These are phyloP conservation scores for Bathynomus jamesi DNA, from an alignment of 1,140 invertebrate genomes.

Conservation along the genomic window DNA sequence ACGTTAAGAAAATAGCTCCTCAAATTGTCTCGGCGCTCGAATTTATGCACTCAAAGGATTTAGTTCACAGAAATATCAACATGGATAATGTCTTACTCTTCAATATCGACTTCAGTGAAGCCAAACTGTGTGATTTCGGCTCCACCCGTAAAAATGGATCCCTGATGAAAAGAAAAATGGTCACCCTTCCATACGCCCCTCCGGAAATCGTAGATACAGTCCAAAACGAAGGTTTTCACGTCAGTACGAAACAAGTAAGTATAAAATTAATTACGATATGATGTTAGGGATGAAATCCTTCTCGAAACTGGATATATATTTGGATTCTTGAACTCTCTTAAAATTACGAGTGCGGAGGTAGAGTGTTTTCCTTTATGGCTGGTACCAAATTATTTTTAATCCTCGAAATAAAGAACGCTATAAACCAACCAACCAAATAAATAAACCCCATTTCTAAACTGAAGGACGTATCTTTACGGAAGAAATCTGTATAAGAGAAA, in stretches of 20 bases:
- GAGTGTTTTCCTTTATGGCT: not conserved
- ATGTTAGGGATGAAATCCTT: no score
- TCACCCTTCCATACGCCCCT: slow-evolving; percentile 85
- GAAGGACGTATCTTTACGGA: no score
- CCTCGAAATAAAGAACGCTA: no score
- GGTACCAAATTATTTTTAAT: no score
- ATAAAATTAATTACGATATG: not conserved
- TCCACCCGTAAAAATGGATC: slow-evolving; percentile 59
- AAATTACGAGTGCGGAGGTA: not conserved
- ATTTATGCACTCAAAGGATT: slow-evolving; percentile 79
- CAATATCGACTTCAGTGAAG: slow-evolving; percentile 76
- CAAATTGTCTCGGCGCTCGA: slow-evolving; percentile 83
- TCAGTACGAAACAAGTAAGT: slow-evolving; percentile 43
- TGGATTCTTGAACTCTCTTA: not conserved
- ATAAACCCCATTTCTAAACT: no score
- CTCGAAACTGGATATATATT: not conserved
- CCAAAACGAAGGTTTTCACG: slow-evolving; percentile 61
- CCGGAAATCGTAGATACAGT: slow-evolving; percentile 81
- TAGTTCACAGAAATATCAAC: slow-evolving; percentile 89
- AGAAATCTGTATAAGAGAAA: no score
- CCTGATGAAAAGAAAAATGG: slow-evolving; percentile 61
- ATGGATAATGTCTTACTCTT: slow-evolving; percentile 69
- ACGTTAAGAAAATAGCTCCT: slow-evolving; percentile 65
- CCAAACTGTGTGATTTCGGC: slow-evolving; percentile 94
- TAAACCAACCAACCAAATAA: no score